phyloP scores from a whole-genome alignment of 2,113 vertebrate genomes.

The Siniperca chuatsi region DNA sequence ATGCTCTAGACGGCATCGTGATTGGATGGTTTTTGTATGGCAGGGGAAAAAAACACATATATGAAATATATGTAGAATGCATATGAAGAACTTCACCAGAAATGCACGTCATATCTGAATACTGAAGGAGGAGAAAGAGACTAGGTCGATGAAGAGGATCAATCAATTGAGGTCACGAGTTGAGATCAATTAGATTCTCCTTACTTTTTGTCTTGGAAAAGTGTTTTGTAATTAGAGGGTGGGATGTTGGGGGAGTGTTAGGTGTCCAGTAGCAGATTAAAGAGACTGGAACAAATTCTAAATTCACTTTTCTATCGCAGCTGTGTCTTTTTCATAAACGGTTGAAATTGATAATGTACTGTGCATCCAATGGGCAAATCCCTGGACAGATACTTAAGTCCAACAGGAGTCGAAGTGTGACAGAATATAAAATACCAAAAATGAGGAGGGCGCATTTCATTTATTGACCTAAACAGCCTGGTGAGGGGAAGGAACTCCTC shows the following conservation, averaged over 20 bases:
- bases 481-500: slow-evolving; percentile 59
- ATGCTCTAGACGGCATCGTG: slow-evolving; percentile 65
- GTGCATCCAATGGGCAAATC: slow-evolving; percentile 50
- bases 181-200: slow-evolving; percentile 53
- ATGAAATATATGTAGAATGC: slow-evolving; percentile 77
- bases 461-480: slow-evolving; percentile 51
- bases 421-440: slow-evolving; percentile 58
- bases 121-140: slow-evolving; percentile 62
- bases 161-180: slow-evolving; percentile 59
- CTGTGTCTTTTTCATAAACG: slow-evolving; percentile 61
- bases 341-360: slow-evolving; percentile 38
- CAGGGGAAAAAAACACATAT: slow-evolving; percentile 75
- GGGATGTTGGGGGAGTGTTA: slow-evolving; percentile 61
- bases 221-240: slow-evolving; percentile 46
- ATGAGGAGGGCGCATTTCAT: slow-evolving; percentile 66
- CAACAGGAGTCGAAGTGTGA: slow-evolving; percentile 53
- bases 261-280: slow-evolving; percentile 64
- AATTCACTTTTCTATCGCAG: slow-evolving; percentile 57
- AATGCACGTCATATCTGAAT: slow-evolving; percentile 68
- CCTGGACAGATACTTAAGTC: slow-evolving; percentile 37
- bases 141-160: slow-evolving; percentile 71
- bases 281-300: slow-evolving; percentile 67
- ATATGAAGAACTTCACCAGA: slow-evolving; percentile 74
- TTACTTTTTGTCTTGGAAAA: slow-evolving; percentile 51
- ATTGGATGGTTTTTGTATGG: slow-evolving; percentile 72